Evolutionary conservation across 2,113 vertebrate genomes (phyloP).

Genomic region (Forbesichthys agassizii): DNA sequence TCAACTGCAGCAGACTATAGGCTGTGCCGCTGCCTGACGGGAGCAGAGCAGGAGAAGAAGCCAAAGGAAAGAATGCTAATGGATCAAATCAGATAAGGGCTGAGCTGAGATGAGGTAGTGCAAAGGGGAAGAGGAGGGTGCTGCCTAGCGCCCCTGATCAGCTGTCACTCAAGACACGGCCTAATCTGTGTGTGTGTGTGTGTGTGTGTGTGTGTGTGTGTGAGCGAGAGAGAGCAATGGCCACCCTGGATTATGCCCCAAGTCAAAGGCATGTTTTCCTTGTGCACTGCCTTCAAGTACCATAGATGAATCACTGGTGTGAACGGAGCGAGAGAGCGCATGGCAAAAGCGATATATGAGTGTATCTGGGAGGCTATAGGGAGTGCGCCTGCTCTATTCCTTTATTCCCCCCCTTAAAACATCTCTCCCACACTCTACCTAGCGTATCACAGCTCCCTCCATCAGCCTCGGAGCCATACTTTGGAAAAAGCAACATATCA

Average conservation of each 20-base stretch:
- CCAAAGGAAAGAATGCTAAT: slow-evolving; percentile 71
- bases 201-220: slow-evolving; percentile 45
- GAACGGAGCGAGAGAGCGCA: slow-evolving; percentile 48
- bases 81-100: slow-evolving; percentile 73
- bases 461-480: slow-evolving; percentile 63
- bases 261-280: slow-evolving; percentile 73
- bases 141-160: slow-evolving; percentile 72
- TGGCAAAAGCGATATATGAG: slow-evolving; percentile 58
- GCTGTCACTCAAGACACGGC: slow-evolving; percentile 66
- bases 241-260: slow-evolving; percentile 74
- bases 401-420: slow-evolving; percentile 54
- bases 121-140: slow-evolving; percentile 36
- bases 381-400: slow-evolving; percentile 51
- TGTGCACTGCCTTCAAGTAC: slow-evolving; percentile 71
- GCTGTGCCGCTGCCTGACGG: slow-evolving; percentile 70
- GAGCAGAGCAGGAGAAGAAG: slow-evolving; percentile 48
- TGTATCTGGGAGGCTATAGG: slow-evolving; percentile 66
- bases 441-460: slow-evolving; percentile 45
- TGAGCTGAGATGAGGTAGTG: slow-evolving; percentile 59
- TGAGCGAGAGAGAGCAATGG: slow-evolving; percentile 61
- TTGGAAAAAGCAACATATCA: slow-evolving; percentile 75
- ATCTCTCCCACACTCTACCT: slow-evolving; percentile 52
- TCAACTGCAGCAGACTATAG: slow-evolving; percentile 72
- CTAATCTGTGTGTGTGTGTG: slow-evolving; percentile 34
- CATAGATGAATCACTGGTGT: slow-evolving; percentile 64